A percentile compares a stretch with the other conserved stretches of the same genome.
phyloP scores from a whole-genome alignment of 2,888 invertebrate genomes.

The Philonicus albiceps region DNA sequence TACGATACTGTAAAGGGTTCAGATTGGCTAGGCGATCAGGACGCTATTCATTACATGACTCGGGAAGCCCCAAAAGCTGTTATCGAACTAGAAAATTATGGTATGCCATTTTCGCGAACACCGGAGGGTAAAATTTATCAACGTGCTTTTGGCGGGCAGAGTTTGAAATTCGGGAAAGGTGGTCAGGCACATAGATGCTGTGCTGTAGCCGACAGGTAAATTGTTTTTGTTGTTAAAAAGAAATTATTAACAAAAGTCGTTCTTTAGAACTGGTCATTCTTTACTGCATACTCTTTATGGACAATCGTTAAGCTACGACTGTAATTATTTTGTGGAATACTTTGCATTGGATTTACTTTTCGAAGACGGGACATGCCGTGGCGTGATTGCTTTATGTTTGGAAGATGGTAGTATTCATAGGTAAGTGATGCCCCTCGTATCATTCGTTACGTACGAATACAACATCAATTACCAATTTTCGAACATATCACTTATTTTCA shows the following conservation, averaged over 20 bases:
- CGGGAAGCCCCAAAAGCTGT: slow-evolving; percentile 89
- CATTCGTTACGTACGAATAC: no score
- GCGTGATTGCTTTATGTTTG: slow-evolving; percentile 90
- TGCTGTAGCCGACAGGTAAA: slow-evolving; percentile 86
- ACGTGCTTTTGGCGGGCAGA: slow-evolving; percentile 98
- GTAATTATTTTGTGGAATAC: slow-evolving; percentile 98
- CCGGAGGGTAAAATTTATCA: slow-evolving; percentile 97
- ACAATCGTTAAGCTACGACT: slow-evolving; percentile 94
- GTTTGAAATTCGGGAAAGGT: slow-evolving; percentile 95
- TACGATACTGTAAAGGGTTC: slow-evolving; percentile 98
- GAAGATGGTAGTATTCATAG: slow-evolving; percentile 98
- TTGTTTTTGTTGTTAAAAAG: not conserved
- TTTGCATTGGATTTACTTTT: slow-evolving; percentile 96
- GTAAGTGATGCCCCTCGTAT: no score
- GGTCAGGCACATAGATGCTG: slow-evolving; percentile 98
- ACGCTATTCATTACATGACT: slow-evolving; percentile 99
- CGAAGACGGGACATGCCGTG: slow-evolving; percentile 91
- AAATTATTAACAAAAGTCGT: not conserved
- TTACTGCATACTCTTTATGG: slow-evolving; percentile 97
- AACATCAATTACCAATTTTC: no score
- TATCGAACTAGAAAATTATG: slow-evolving; percentile 91
- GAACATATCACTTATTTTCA: no score
- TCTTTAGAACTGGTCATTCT: slow-evolving; percentile 89
- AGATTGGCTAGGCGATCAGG: slow-evolving; percentile 98
- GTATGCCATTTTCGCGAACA: slow-evolving; percentile 98